Evolutionary conservation across 1,140 invertebrate genomes (phyloP).

Genomic region (Venturia canescens): DNA sequence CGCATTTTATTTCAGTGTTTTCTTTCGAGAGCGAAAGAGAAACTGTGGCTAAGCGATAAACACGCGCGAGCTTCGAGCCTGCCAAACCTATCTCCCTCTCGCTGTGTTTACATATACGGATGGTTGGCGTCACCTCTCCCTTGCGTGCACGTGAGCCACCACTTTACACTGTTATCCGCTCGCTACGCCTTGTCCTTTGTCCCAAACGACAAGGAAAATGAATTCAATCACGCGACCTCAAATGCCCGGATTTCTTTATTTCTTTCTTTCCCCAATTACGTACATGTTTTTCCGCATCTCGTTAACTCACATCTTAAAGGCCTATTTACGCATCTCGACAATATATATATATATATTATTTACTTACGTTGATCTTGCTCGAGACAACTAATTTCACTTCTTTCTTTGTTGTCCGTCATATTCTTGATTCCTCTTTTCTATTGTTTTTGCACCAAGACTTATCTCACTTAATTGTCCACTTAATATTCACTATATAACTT

Average conservation of each 20-base stretch:
- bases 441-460: conserved; percentile 4
- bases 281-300: neutral
- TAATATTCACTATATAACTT: no score
- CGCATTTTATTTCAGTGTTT: neutral
- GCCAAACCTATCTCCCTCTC: no score
- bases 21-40: neutral
- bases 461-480: neutral
- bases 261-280: neutral
- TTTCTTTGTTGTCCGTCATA: conserved; percentile 4
- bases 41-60: neutral
- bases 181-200: neutral
- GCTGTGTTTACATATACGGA: neutral
- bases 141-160: no score
- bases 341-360: neutral
- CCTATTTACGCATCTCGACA: neutral
- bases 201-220: neutral
- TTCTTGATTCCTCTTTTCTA: neutral
- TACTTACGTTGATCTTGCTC: conserved; percentile 12
- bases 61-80: neutral
- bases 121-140: neutral
- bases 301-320: neutral
- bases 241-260: neutral
- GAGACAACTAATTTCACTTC: conserved; percentile 2
- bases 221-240: neutral
- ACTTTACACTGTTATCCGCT: neutral